phyloP scores from a whole-genome alignment of 2,113 vertebrate genomes.

The Ranitomeya imitator region DNA sequence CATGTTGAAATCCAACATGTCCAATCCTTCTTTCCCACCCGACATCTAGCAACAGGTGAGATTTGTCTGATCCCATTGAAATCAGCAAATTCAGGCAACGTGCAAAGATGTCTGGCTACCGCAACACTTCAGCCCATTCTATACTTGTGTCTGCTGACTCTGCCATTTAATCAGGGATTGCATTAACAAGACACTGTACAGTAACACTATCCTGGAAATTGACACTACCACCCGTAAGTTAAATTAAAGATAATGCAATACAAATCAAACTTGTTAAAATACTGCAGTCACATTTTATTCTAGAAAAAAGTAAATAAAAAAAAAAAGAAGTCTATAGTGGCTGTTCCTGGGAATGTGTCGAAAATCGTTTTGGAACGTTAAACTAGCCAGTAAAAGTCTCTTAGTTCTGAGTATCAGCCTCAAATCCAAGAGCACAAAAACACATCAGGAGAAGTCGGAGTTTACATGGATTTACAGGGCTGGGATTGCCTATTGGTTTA shows the following conservation, averaged over 20 bases:
- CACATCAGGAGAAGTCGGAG: background rate
- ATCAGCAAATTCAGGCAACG: too few species aligned
- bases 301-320: background rate
- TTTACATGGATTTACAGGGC: background rate
- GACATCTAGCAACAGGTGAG: too few species aligned
- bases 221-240: background rate
- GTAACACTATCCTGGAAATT: background rate
- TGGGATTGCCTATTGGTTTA: background rate
- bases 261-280: background rate
- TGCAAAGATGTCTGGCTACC: too few species aligned
- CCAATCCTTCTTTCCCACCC: too few species aligned
- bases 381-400: background rate
- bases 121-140: background rate
- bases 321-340: background rate
- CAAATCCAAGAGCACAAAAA: background rate
- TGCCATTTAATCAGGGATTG: background rate
- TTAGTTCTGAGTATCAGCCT: background rate
- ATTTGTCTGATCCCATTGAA: too few species aligned
- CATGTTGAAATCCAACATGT: too few species aligned
- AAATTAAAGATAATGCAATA: background rate
- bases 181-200: background rate
- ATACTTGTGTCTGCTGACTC: background rate
- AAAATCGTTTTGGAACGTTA: background rate
- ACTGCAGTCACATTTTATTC: conserved; percentile 26
- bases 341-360: background rate